Evolutionary conservation across 2,888 invertebrate species (phyloP).

Genomic region (Lepidochrysops patricia): DNA sequence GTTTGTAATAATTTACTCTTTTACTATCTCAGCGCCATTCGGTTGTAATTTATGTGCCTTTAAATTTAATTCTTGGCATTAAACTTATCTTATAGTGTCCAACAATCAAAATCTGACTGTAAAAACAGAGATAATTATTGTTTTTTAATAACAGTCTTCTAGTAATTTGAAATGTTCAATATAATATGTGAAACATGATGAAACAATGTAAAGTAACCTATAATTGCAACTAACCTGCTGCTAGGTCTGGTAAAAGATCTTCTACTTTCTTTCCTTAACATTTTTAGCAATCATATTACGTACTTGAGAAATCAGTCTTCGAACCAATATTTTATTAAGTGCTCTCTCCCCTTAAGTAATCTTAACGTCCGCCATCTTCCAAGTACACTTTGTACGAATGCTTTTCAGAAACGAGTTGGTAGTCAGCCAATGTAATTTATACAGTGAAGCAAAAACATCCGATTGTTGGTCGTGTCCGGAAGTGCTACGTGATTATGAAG

Average conservation of each 20-base stretch:
- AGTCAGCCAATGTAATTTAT: background rate
- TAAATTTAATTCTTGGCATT: constrained; percentile 1
- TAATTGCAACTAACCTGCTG: too few relatives aligned
- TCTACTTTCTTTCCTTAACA: too few relatives aligned
- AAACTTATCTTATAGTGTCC: background rate
- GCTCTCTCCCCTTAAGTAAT: too few relatives aligned
- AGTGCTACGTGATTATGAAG: background rate
- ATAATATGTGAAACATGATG: too few relatives aligned
- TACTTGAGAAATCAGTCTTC: too few relatives aligned
- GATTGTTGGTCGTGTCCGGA: background rate
- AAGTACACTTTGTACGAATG: background rate
- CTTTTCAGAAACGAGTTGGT: background rate
- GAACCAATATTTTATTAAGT: too few relatives aligned
- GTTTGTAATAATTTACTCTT: background rate
- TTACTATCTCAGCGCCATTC: background rate
- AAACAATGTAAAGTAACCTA: too few relatives aligned
- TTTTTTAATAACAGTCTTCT: background rate
- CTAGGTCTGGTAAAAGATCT: too few relatives aligned
- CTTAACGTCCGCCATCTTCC: background rate
- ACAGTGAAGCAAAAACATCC: background rate
- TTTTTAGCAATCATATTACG: too few relatives aligned
- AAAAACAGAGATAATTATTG: background rate
- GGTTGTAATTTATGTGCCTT: background rate
- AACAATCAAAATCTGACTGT: background rate
- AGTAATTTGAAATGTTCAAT: background rate